Conservation (phyloP, 2,113 vertebrate species). For the Spizaetus ornatus region DNA sequence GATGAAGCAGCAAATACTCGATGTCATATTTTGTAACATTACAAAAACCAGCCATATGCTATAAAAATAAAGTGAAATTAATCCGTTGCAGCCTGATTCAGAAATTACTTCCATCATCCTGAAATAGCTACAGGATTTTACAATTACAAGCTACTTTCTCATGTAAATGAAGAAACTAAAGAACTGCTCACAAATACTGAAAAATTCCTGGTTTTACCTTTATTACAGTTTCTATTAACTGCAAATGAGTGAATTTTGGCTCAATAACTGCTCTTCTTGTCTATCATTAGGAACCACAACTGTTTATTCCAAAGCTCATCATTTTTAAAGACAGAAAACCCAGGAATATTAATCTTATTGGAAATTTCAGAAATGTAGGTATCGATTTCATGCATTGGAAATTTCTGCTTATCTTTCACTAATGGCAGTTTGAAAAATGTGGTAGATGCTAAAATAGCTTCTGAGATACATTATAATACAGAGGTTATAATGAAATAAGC, state of each 20-base stretch:
- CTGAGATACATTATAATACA: not conserved
- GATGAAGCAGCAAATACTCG: not conserved
- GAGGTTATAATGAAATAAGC: not conserved
- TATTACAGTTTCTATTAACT: not conserved
- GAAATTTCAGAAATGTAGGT: not conserved
- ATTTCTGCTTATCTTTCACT: not conserved
- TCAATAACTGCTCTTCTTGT: not conserved
- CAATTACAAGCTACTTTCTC: not conserved
- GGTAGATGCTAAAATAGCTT: not conserved
- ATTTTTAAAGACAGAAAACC: not conserved
- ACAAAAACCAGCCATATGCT: not conserved
- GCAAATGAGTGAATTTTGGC: not conserved
- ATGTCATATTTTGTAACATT: not conserved
- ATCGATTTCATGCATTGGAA: not conserved
- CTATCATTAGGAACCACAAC: not conserved
- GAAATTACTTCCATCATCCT: not conserved
- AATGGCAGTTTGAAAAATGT: not conserved
- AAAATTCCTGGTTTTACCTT: not conserved
- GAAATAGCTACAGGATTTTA: not conserved
- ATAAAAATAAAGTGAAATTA: not conserved
- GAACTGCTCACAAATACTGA: not conserved
- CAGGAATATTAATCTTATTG: not conserved
- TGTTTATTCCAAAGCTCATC: not conserved
- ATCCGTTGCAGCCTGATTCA: not conserved
- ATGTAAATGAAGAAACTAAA: not conserved